Evolutionary conservation across 2,888 invertebrate genomes (phyloP), one percentile per base, ranked within the genome.

Genomic region (Abrostola triplasia): DNA sequence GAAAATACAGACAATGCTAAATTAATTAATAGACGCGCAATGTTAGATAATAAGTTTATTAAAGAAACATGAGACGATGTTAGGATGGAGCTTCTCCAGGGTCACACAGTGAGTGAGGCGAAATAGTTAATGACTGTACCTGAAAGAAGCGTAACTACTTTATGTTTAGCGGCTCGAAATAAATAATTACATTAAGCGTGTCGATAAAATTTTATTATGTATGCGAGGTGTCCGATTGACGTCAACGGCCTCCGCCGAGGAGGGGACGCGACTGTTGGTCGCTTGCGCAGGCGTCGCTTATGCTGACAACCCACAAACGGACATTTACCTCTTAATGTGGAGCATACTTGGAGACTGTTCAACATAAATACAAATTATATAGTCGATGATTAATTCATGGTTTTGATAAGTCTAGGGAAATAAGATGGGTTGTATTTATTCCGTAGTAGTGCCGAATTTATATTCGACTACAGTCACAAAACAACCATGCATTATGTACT

Each of bases 151-250:
- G 11, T 40, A 44, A 60, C 50, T 59, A 58, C 53, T 41, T 57
- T 67, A 58, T 49, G 73, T 81, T 79, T 76, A 70, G 47, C 58
- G 54, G 64, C 59, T 70, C 59, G 62, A 72, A 74, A 70, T 80
- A 61, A 75, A 79, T 81, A 79, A 80, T 82, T 77, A 83, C 67
- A 67, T 59, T 70, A 77, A 76, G 71, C 79, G 75, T 75, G 68
- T 78, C 69, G 72, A 73, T 73, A 80, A 68, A 62, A 71, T 70
- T 81, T 76, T 75, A 79, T 77, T 81, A 83, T 84, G 78, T 83
- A 82, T 80, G 80, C 72, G 73, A 76, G 70, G 77, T 74, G 75
- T 75, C 72, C 72, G 76, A 82, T 80, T 85, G 85, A 85, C 85
- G 86, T 85, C 85, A 85, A 81, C 61, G 70, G 78, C 72, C 71